Conservation (phyloP, 2,113 vertebrate species). For the Sialia sialis region DNA sequence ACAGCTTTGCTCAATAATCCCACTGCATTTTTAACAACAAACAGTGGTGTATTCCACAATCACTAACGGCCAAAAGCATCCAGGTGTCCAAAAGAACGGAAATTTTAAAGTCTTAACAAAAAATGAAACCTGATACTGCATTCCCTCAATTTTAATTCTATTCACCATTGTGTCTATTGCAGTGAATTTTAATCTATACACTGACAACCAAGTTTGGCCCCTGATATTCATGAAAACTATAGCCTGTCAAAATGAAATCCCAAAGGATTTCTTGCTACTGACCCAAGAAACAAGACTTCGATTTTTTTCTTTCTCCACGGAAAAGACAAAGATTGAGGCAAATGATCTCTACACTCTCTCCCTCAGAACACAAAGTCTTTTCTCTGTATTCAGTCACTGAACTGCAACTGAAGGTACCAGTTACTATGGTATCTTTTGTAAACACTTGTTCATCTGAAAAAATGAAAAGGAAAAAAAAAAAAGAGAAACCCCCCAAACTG, state of each 20-base stretch:
- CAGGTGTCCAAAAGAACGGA: not conserved
- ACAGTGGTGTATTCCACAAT: constrained; percentile 29
- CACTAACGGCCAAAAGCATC: not conserved
- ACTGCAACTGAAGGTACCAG: not conserved
- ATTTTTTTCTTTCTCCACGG: not conserved
- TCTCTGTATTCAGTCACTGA: not conserved
- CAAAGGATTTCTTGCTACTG: not conserved
- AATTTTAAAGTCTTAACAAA: not conserved
- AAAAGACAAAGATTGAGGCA: constrained; percentile 8
- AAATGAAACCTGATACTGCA: not conserved
- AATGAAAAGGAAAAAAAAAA: rapidly evolving
- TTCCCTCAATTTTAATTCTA: not conserved
- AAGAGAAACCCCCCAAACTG: not conserved
- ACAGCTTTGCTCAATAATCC: constrained; percentile 45
- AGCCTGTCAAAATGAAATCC: not conserved
- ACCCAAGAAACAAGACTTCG: not conserved
- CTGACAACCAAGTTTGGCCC: not conserved
- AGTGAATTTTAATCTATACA: not conserved
- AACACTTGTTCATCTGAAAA: not conserved
- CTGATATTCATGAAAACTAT: not conserved
- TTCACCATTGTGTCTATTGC: not conserved
- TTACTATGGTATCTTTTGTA: constrained; percentile 44
- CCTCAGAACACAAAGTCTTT: not conserved
- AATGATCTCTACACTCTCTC: not conserved
- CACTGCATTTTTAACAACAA: constrained; percentile 23